Conservation (phyloP, 2,888 invertebrate species). For the Lepidocyrtinus sp. region DNA sequence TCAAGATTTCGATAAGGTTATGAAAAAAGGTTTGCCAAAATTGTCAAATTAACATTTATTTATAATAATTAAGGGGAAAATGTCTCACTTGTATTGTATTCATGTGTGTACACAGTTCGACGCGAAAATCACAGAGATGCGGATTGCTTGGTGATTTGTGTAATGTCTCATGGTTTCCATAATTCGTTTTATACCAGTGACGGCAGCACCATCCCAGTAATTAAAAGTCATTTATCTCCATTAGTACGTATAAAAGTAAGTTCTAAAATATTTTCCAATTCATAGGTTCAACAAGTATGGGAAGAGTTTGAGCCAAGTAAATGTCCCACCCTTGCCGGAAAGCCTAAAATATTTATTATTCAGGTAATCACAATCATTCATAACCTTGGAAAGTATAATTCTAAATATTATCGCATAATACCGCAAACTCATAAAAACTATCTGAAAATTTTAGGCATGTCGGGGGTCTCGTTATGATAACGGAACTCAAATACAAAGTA, state of each 20-base stretch:
- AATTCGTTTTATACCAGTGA: constrained; percentile 65
- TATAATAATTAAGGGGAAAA: not conserved
- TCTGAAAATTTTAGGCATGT: constrained; percentile 59
- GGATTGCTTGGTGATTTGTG: constrained; percentile 64
- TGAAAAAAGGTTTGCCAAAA: constrained; percentile 49
- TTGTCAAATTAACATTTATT: not conserved
- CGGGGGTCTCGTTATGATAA: constrained; percentile 65
- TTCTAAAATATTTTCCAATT: too few relatives aligned
- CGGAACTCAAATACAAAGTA: constrained; percentile 45
- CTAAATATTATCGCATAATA: not conserved
- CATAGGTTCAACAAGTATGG: too few relatives aligned
- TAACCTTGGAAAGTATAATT: not conserved
- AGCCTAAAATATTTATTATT: constrained; percentile 76
- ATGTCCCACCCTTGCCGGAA: constrained; percentile 89
- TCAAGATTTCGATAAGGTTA: constrained; percentile 45
- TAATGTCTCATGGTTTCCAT: constrained; percentile 68
- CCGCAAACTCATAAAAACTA: not conserved
- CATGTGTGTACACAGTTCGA: too few relatives aligned
- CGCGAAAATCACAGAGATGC: constrained; percentile 62
- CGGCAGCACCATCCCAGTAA: constrained; percentile 65
- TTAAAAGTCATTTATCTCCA: too few relatives aligned
- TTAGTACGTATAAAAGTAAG: too few relatives aligned
- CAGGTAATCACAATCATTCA: constrained; percentile 55
- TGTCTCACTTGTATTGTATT: not conserved
- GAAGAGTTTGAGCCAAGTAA: constrained; percentile 72